phyloP scores from a whole-genome alignment of 2,888 invertebrate genomes.

The Exocentrus adspersus region DNA sequence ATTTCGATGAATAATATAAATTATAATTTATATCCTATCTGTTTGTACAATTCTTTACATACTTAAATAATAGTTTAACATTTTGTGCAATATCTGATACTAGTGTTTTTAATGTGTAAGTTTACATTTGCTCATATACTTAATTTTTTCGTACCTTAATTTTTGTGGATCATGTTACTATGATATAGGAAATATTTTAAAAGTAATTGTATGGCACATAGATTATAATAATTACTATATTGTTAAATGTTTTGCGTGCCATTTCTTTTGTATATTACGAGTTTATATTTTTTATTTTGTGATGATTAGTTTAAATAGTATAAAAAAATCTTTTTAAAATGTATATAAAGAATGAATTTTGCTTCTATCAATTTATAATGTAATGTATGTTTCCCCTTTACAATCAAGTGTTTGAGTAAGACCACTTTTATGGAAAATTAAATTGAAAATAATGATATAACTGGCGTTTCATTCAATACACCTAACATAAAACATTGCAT shows the following conservation, averaged over 20 bases:
- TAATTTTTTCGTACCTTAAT: conserved; percentile 28
- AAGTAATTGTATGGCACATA: conserved; percentile 27
- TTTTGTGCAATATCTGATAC: conserved; percentile 36
- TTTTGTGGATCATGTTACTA: conserved; percentile 32
- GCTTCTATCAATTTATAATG: conserved; percentile 47
- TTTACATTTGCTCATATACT: conserved; percentile 33
- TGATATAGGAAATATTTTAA: conserved; percentile 6
- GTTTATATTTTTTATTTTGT: conserved; percentile 45
- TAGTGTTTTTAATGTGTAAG: conserved; percentile 34
- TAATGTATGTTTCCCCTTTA: conserved; percentile 49
- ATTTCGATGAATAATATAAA: conserved; percentile 33
- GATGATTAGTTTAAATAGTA: conserved; percentile 37
- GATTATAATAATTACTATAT: conserved; percentile 17
- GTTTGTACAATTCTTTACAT: conserved; percentile 37
- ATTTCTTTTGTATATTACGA: conserved; percentile 42
- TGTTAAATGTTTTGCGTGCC: conserved; percentile 32
- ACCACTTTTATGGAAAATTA: conserved; percentile 51
- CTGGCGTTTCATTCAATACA: conserved; percentile 12
- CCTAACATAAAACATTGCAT: neutral
- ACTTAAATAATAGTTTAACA: conserved; percentile 18
- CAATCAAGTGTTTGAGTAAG: conserved; percentile 51
- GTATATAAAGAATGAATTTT: conserved; percentile 44
- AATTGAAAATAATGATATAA: conserved; percentile 27
- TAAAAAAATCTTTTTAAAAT: conserved; percentile 39
- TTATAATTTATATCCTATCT: conserved; percentile 39